phyloP scores from a whole-genome alignment of 2,888 invertebrate species.

The Hyposoter didymator region DNA sequence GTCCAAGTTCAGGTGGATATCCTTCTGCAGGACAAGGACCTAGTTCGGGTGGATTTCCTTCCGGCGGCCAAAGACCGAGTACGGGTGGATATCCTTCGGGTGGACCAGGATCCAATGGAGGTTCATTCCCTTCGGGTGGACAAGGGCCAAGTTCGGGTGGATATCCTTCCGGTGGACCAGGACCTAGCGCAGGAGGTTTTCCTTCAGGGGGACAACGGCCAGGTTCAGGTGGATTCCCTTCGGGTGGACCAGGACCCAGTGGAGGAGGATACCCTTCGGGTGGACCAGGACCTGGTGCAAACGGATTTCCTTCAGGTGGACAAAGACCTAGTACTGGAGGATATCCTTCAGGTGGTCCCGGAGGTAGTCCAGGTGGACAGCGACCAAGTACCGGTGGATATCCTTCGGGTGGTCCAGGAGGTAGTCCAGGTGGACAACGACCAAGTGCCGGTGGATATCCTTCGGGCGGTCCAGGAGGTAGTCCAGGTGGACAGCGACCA shows the following conservation, averaged over 20 bases:
- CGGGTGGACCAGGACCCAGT: constrained; percentile 71
- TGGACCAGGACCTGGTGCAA: constrained; percentile 60
- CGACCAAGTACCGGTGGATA: constrained; percentile 70
- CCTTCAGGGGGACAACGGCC: constrained; percentile 66
- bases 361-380: constrained; percentile 54
- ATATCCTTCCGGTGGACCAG: constrained; percentile 56
- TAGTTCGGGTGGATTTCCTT: constrained; percentile 70
- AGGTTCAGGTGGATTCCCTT: constrained; percentile 29
- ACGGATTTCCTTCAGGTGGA: constrained; percentile 59
- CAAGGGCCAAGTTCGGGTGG: constrained; percentile 43
- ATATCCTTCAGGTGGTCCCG: constrained; percentile 44
- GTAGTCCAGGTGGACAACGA: constrained; percentile 69
- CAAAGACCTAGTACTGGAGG: neutral
- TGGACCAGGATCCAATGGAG: constrained; percentile 56
- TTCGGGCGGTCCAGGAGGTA: neutral
- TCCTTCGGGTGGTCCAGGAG: constrained; percentile 71
- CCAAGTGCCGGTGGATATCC: constrained; percentile 47
- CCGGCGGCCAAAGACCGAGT: constrained; percentile 68
- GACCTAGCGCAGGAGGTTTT: constrained; percentile 59
- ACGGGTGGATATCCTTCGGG: constrained; percentile 64
- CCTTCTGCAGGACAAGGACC: constrained; percentile 72
- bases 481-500: constrained; percentile 65
- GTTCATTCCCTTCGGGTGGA: constrained; percentile 58
- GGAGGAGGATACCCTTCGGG: constrained; percentile 57
- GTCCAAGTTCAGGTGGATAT: constrained; percentile 67